Base-by-base conservation (phyloP, 2,113 vertebrate genomes). In the Micronycteris hirsuta region DNA sequence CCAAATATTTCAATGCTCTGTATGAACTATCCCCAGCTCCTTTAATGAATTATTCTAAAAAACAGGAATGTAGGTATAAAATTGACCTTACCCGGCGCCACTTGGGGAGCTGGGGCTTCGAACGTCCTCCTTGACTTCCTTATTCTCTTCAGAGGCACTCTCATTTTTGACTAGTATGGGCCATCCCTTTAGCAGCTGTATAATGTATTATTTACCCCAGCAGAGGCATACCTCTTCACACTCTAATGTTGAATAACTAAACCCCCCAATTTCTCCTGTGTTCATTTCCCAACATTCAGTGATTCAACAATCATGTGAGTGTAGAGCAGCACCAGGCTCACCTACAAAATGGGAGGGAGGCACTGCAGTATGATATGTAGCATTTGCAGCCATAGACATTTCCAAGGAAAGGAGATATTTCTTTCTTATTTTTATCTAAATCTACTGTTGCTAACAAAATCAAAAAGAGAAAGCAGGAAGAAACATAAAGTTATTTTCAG, bases 31-130 rank as follows among this genome's bases (percentile, higher is more conserved):
- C 0, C 4, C 11, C 3, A 28, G 8, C 12, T 93, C 43, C n/a
- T 88, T 71, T 82, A 61, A 56, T 31, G 54, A n/a, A 70, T 17
- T 71, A 5, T 10, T 52, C 17, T n/a, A 49, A 89, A 56, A 49
- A 2, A 80, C 2, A 54, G 20, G 38, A 16, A 47, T 43, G 24
- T 20, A 78, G 9, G 33, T 67, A 70, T 58, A 77, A 71, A 93
- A 74, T 41, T 11, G 12, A 54, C 4, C 7, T 67, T 45, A 20
- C 5, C 0, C 1, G 2, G 10, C 17, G 49, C 8, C 2, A 3
- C 12, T 76, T 4, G 63, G 5, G 7, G 19, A 38, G 2, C 17
- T 58, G 17, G 5, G 91, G 8, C 3, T 31, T 54, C 3, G 15
- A 6, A 43, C 19, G 65, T 49, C 61, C 17, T 81, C 26, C 58